phyloP scores from a whole-genome alignment of 2,113 vertebrate species.

The Lipotes vexillifer region DNA sequence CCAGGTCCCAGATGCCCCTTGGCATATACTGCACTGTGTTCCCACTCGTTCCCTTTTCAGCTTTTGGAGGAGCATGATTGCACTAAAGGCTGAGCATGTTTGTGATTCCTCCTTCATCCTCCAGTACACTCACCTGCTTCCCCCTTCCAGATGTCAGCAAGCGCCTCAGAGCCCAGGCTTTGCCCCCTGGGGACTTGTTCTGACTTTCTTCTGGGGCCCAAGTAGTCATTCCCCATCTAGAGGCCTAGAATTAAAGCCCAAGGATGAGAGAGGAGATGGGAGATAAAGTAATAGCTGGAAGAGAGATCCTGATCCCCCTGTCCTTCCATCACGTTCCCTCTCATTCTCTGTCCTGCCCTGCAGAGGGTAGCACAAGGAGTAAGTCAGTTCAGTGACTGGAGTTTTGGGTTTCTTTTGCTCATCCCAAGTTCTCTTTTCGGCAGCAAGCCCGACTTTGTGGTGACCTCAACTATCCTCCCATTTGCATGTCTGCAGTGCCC shows the following conservation, averaged over 20 bases:
- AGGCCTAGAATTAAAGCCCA: neutral
- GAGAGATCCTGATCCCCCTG: neutral
- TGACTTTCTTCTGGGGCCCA: neutral
- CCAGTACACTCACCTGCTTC: neutral
- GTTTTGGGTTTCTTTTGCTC: neutral
- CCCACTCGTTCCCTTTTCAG: neutral
- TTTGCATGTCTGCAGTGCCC: conserved; percentile 5
- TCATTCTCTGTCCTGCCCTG: conserved; percentile 51
- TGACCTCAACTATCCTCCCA: neutral
- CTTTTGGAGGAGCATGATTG: neutral
- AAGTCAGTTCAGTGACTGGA: neutral
- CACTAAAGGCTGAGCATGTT: neutral
- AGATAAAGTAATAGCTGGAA: conserved; percentile 25
- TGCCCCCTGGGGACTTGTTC: neutral
- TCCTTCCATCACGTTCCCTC: neutral
- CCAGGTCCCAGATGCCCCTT: neutral
- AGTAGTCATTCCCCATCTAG: neutral
- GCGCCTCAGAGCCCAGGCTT: neutral
- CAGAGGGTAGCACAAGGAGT: conserved; percentile 36
- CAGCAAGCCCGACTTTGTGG: neutral
- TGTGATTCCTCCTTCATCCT: neutral
- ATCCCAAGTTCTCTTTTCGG: neutral
- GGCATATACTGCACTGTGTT: too few species aligned
- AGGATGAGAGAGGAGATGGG: conserved; percentile 39
- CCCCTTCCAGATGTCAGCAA: neutral